Conservation (phyloP, 2,113 vertebrate species). For the Pundamilia nyererei region DNA sequence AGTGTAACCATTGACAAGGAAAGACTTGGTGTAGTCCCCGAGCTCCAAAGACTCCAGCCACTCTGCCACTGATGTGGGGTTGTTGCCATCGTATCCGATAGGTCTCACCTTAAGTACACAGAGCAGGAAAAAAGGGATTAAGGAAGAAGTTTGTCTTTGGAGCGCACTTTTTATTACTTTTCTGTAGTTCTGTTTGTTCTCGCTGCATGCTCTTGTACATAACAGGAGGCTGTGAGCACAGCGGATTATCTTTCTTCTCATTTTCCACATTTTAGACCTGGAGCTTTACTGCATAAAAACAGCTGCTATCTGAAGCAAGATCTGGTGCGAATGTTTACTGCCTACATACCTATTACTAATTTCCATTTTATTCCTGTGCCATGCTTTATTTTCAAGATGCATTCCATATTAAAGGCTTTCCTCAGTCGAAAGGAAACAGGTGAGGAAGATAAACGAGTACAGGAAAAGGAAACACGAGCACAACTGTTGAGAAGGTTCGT, state of each 20-base stretch:
- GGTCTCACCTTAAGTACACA: slow-evolving; percentile 80
- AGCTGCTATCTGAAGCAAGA: not conserved
- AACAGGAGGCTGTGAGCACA: not conserved
- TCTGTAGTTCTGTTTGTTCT: not conserved
- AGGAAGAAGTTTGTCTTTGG: not conserved
- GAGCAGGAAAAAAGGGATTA: not conserved
- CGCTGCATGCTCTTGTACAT: not conserved
- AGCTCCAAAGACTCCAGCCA: slow-evolving; percentile 97
- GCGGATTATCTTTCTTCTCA: not conserved
- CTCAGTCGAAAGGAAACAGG: not conserved
- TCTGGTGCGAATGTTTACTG: not conserved
- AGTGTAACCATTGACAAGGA: slow-evolving; percentile 96
- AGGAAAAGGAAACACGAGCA: not conserved
- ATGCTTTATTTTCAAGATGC: not conserved
- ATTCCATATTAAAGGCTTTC: not conserved
- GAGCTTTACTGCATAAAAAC: not conserved
- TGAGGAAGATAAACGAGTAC: not conserved
- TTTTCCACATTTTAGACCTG: not conserved
- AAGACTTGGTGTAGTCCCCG: slow-evolving; percentile 96
- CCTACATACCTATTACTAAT: not conserved
- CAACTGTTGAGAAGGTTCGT: not conserved
- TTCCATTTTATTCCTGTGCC: not conserved
- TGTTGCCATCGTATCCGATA: slow-evolving; percentile 88
- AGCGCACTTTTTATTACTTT: not conserved
- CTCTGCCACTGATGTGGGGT: slow-evolving; percentile 92